These are phyloP conservation scores for Pseudanteris insignis DNA, from an alignment of 2,888 invertebrate species.

Conservation along the genomic window DNA sequence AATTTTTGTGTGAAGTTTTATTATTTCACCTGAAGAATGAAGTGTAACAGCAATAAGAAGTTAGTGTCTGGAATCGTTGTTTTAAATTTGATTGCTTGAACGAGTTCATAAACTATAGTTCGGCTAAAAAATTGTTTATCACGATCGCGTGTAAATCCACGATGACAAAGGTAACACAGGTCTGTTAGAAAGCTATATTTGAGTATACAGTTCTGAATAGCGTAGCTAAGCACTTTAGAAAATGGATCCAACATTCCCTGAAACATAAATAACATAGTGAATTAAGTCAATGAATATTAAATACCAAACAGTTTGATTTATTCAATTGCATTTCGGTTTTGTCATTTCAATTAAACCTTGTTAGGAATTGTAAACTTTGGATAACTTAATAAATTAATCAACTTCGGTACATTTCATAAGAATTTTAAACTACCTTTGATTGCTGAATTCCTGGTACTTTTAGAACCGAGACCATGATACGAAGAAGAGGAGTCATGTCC, in stretches of 20 bases:
- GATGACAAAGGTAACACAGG: slow-evolving; percentile 87
- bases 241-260: slow-evolving; percentile 92
- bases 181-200: slow-evolving; percentile 84
- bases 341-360: too few species aligned
- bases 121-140: slow-evolving; percentile 93
- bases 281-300: too few species aligned
- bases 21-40: slow-evolving; percentile 77
- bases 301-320: too few species aligned
- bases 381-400: too few species aligned
- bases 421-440: slow-evolving; percentile 73
- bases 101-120: slow-evolving; percentile 91
- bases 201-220: slow-evolving; percentile 88
- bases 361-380: too few species aligned
- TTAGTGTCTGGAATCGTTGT: slow-evolving; percentile 94
- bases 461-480: slow-evolving; percentile 81
- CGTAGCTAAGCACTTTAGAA: slow-evolving; percentile 91
- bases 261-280: too few species aligned
- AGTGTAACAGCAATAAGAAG: slow-evolving; percentile 87
- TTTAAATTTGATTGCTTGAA: slow-evolving; percentile 96
- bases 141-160: slow-evolving; percentile 88
- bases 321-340: too few species aligned
- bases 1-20: neutral
- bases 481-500: slow-evolving; percentile 76
- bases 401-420: too few species aligned
- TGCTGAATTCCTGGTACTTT: slow-evolving; percentile 85